Percentiles rank a stretch among this genome's conserved stretches.
Conservation (phyloP, 2,888 invertebrate genomes). For the Aricia artaxerxes region DNA sequence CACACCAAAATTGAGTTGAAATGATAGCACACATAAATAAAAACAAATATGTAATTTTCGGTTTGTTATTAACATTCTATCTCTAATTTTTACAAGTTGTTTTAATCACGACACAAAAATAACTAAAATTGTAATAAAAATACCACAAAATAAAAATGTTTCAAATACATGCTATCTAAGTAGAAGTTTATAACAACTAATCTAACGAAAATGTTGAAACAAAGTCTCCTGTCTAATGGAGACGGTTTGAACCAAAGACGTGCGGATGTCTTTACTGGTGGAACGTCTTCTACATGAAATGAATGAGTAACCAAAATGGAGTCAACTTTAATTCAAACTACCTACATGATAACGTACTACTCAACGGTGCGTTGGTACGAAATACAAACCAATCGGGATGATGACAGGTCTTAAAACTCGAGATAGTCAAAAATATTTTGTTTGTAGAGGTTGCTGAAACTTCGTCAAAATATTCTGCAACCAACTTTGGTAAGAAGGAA, state of each 20-base stretch:
- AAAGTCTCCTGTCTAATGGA: slow-evolving; percentile 13
- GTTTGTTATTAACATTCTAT: slow-evolving; percentile 10
- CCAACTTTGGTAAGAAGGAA: no score
- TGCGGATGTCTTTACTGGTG: slow-evolving; percentile 4
- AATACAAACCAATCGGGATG: slow-evolving; percentile 13
- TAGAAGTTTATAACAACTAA: background rate
- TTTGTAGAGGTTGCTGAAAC: background rate
- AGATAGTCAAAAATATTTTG: background rate
- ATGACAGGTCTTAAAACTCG: background rate
- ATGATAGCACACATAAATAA: background rate
- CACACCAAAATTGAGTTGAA: background rate
- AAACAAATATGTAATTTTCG: background rate
- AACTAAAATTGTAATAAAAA: slow-evolving; percentile 4
- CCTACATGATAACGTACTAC: background rate
- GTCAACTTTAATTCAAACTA: background rate
- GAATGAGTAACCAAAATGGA: background rate
- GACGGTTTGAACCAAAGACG: background rate
- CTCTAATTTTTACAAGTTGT: background rate
- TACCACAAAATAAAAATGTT: background rate
- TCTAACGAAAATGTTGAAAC: slow-evolving; percentile 7
- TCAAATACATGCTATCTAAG: background rate
- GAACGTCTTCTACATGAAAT: slow-evolving; percentile 1
- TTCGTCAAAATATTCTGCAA: background rate
- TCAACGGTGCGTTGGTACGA: background rate
- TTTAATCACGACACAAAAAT: background rate